phyloP scores from a whole-genome alignment of 2,113 vertebrate genomes.

The Chauna torquata region DNA sequence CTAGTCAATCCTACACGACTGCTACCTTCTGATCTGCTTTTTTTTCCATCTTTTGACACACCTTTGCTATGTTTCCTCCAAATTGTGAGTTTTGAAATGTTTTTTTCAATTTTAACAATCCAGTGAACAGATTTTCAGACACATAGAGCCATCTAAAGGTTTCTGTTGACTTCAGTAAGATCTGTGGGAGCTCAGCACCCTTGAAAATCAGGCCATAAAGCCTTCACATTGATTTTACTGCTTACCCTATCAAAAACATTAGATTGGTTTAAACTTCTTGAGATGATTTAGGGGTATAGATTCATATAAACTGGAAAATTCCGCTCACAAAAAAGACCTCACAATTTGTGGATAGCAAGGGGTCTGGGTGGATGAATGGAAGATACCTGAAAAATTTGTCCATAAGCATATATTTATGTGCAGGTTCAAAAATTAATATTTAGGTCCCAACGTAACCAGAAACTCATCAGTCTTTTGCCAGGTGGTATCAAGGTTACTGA shows the following conservation, averaged over 20 bases:
- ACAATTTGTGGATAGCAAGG: neutral
- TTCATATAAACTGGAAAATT: neutral
- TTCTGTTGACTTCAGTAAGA: neutral
- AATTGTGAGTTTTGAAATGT: neutral
- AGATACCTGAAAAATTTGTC: neutral
- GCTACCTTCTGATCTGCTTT: neutral
- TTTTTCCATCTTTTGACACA: neutral
- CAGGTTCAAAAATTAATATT: neutral
- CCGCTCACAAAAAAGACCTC: neutral
- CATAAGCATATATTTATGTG: neutral
- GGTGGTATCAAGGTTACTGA: neutral
- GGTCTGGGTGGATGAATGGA: neutral
- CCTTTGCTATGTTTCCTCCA: neutral
- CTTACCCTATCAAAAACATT: neutral
- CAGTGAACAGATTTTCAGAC: neutral
- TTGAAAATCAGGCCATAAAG: neutral
- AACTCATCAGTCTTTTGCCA: neutral
- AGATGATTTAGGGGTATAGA: neutral
- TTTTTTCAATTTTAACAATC: neutral
- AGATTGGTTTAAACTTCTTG: neutral
- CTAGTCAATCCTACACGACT: neutral
- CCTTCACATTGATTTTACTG: neutral
- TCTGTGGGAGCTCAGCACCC: neutral
- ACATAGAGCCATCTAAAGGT: neutral
- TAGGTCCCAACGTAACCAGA: neutral